Conservation (phyloP, 2,113 vertebrate genomes). For the Ceyx cyanopectus region DNA sequence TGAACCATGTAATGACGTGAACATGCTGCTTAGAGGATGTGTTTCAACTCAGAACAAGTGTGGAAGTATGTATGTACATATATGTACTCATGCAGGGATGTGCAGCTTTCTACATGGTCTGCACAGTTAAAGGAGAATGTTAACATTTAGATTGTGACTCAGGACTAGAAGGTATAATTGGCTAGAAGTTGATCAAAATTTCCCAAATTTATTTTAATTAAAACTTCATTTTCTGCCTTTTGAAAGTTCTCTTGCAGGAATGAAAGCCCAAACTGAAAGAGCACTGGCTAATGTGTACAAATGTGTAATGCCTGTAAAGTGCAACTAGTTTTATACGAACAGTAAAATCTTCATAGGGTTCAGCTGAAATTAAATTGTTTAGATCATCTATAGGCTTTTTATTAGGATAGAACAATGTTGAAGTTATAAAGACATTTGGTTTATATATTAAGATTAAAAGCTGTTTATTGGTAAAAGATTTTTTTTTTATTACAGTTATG, state of each 20-base stretch:
- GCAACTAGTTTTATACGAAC: background rate
- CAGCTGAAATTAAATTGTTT: conserved; percentile 8
- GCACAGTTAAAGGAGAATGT: background rate
- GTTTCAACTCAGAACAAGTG: background rate
- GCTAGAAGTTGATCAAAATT: background rate
- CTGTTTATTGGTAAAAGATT: background rate
- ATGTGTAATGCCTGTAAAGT: background rate
- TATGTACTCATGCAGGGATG: rapidly evolving
- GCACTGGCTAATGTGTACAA: background rate
- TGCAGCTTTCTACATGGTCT: background rate
- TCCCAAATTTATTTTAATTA: background rate
- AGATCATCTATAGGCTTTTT: conserved; percentile 32
- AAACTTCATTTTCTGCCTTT: background rate
- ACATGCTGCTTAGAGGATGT: background rate
- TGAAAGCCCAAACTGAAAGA: background rate
- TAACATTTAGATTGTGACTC: background rate
- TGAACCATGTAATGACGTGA: background rate
- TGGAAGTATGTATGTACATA: background rate
- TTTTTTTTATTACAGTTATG: background rate
- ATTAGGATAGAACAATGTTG: conserved; percentile 8
- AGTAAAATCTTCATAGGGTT: conserved; percentile 25
- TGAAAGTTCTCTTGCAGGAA: background rate
- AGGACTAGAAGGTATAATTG: background rate
- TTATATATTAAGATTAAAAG: conserved; percentile 41
- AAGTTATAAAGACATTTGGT: conserved; percentile 37